Base-by-base conservation (phyloP, 2,113 vertebrate species). In the Trinectes maculatus region DNA sequence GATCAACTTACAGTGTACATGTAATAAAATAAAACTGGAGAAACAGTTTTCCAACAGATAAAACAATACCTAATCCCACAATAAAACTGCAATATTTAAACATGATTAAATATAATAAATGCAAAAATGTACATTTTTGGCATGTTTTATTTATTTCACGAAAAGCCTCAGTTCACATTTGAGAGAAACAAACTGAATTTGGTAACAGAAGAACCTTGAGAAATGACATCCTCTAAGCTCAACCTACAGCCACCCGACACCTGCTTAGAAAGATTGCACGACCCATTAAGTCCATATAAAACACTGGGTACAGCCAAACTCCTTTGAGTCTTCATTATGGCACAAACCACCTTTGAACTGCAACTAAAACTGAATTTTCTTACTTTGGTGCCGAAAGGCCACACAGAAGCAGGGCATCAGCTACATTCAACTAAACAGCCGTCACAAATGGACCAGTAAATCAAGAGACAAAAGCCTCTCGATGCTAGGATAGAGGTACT, bases 241-340 rank as follows among this genome's bases (percentile, higher is more conserved):
- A 74, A 55, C 64, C 74, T 69, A 71, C 48, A 6, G 80, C 67
- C 65, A 77, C 67, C 82, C 26, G 64, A 85, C 87, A 89, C 85
- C 80, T 85, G 68, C 74, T 83, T 80, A 76, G 44, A 63, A 67
- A 85, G 77, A 87, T 85, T 87, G 85, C 83, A 86, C 80, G 80
- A 87, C 16, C 78, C 85, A 90, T 85, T 82, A 83, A 77, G 80
- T 80, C 64, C 59, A 69, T 29, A 82, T 86, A 70, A 79, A 89
- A 87, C 79, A 80, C 25, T 34, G 61, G 75, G 68, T 79, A 51
- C 72, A 56, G 65, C 61, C 24, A 12, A 68, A 54, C 74, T 85
- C 71, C 71, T 71, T 72, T 44, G 60, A 66, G 70, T 72, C 80
- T 77, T 79, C 58, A 71, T 87, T 83, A 85, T 39, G 43, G 43